Base-by-base conservation (phyloP, 2,888 invertebrate species). In the Cyaniris semiargus region DNA sequence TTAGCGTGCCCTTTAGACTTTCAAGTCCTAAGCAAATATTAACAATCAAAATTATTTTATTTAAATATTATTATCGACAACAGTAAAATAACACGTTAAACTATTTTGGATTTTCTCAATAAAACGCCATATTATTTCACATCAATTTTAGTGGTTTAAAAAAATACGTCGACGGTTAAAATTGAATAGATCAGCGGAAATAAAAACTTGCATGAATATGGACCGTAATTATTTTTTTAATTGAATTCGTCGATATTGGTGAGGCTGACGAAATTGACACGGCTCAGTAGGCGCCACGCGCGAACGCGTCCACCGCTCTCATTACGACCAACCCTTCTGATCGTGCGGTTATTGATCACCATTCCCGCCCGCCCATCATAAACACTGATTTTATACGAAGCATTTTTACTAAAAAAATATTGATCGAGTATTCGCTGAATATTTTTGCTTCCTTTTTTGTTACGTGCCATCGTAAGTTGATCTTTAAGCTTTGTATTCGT, bases 261-360 rank as follows among this genome's bases (percentile, higher is more conserved):
- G 82, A 82, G 83, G 88, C 88, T 84, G 85, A 88, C 87, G 85
- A 89, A 90, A 90, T 89, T 88, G 88, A 85, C 87, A 92, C 89
- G 92, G 89, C 85, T 91, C 86, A 88, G 85, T 90, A 86, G 87
- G 78, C 83, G 84, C 85, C 85, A 90, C 92, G 92, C 93, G 88
- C 90, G 87, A 90, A 88, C 91, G 91, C 92, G 85, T 89, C 84
- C 84, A 81, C 84, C 88, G 87, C 83, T 88, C 90, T 91, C 92
- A 91, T 92, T 91, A 92, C 87, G 84, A 82, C 81, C 83, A 82
- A 82, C 84, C 86, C 86, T 84, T 83, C 83, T 84, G 85, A 83
- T 84, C 79, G 79, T 86, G 84, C 82, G 81, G 85, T 86, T 89
- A 89, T 90, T 86, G 89, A 90, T 90, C 89, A 88, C 87, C 87